Evolutionary conservation across 30 jellyfish, hydroid and myxozoan genomes (phyloP).

Genomic region (Cassiopea xamachana): DNA sequence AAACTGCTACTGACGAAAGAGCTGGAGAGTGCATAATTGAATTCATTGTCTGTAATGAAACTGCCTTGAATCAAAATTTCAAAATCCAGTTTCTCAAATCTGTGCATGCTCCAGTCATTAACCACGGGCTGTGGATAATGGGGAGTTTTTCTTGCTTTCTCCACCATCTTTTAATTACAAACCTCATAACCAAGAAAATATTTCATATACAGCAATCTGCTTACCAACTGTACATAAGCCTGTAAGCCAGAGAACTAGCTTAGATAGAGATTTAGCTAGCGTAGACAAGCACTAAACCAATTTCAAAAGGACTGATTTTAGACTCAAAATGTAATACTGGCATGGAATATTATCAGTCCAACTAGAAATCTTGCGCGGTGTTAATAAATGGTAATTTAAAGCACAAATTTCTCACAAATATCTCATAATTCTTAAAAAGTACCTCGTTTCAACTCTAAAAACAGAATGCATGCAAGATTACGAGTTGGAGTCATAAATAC

Average conservation of each 20-base stretch:
- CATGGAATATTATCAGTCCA: not conserved
- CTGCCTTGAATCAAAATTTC: no score
- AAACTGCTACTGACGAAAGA: no score
- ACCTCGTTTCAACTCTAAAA: not conserved
- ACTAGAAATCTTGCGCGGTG: not conserved
- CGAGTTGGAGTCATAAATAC: not conserved
- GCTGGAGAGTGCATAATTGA: no score
- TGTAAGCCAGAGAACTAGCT: not conserved
- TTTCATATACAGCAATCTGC: not conserved
- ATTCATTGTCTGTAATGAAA: no score
- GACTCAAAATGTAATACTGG: not conserved
- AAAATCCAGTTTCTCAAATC: no score
- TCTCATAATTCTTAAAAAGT: not conserved
- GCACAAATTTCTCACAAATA: not conserved
- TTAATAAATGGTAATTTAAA: not conserved
- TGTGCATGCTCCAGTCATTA: no score
- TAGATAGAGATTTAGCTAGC: not conserved
- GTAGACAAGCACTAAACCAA: not conserved
- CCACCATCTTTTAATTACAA: not conserved
- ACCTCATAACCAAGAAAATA: not conserved
- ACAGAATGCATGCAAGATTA: not conserved
- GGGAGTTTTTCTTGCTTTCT: not conserved
- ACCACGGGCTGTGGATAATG: no score
- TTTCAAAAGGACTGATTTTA: not conserved
- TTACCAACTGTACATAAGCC: not conserved